These are phyloP conservation scores for Pristionchus mayeri DNA, from an alignment of 2,888 invertebrate genomes.

Conservation along the genomic window DNA sequence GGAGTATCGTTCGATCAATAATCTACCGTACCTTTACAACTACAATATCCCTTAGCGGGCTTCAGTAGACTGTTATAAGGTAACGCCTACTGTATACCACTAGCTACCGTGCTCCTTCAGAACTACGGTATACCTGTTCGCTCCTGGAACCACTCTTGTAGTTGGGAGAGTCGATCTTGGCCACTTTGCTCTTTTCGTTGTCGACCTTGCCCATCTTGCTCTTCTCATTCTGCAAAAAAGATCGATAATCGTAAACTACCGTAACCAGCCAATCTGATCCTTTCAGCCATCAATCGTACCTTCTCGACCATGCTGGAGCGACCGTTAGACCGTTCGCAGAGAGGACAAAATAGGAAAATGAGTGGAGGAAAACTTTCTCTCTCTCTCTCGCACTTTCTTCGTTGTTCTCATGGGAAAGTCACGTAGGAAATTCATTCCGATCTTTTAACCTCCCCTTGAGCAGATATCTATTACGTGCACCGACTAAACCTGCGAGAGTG, in stretches of 20 bases:
- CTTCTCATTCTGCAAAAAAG: neutral
- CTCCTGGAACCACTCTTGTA: neutral
- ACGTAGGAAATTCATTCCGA: no score
- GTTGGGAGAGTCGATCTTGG: neutral
- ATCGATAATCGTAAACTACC: neutral
- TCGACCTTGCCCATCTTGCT: neutral
- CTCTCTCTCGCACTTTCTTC: neutral
- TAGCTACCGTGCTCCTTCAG: neutral
- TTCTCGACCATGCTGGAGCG: neutral
- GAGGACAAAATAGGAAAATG: constrained; percentile 15
- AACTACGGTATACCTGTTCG: constrained; percentile 5
- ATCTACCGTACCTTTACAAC: neutral
- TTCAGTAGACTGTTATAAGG: neutral
- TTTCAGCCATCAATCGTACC: neutral
- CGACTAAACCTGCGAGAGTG: no score
- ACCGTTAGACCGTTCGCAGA: neutral
- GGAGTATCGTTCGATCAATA: neutral
- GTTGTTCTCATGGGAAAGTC: no score
- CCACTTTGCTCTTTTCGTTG: neutral
- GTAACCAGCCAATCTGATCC: no score
- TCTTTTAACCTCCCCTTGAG: no score
- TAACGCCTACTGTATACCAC: neutral
- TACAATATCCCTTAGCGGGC: neutral
- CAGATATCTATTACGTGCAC: no score
- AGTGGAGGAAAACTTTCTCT: neutral